Evolutionary conservation across 2,113 vertebrate genomes (phyloP), one percentile per base, ranked within the genome.

Genomic region (Macquaria ambigua): DNA sequence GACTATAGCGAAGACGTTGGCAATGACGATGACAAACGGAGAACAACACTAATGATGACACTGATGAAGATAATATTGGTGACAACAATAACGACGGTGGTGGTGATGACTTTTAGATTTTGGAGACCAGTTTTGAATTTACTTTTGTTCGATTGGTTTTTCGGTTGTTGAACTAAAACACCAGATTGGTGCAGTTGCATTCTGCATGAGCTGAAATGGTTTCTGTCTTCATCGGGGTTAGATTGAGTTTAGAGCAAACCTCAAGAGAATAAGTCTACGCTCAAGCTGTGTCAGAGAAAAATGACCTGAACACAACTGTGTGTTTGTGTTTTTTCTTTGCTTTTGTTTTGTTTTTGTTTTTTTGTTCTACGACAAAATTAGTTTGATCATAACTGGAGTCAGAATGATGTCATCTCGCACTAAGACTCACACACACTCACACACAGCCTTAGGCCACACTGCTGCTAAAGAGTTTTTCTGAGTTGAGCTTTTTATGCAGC

Each of bases 391-490:
- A 87, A 83, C 23, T 55, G n/a, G 59, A 80, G 64, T 76, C 69
- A 72, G 84, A 77, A 87, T 92, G 92, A 94, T 88, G 82, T 90
- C 89, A 92, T 91, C 52, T 64, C 28, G 25, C 74, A 71, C 78
- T 70, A 56, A 68, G 34, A 56, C 67, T 28, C 55, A 50, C 81
- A 62, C 74, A 85, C 63, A 61, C 77, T 69, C 81, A 73, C 48
- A 73, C 48, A 43, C 53, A 87, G 91, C 93, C 90, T 64, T 1
- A 71, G 88, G 92, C 89, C 81, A 61, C 43, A 34, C 74, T 81
- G 82, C 89, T 87, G 91, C 83, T 89, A 25, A 77, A 85, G 82
- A 90, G 56, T 82, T 87, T 90, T 91, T 79, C 34, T 70, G 76
- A 77, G 63, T 82, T 82, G 61, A 82, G 78, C 15, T 83, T 88